phyloP scores from a whole-genome alignment of 2,113 vertebrate species.

The Hymenochirus boettgeri region DNA sequence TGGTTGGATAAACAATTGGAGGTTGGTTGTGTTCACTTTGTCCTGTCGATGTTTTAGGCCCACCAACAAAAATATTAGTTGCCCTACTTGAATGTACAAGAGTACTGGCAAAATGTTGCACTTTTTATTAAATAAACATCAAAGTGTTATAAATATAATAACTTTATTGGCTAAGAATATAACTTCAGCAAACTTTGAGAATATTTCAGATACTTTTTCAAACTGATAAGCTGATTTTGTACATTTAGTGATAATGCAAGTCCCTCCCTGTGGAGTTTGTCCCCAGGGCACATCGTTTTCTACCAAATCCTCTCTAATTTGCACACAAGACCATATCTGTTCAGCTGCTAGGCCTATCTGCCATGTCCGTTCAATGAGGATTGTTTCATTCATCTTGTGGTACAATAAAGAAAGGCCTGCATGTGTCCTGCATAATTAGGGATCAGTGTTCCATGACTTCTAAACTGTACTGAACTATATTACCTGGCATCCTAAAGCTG shows the following conservation, averaged over 20 bases:
- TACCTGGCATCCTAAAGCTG: background rate
- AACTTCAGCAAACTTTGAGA: too few relatives aligned
- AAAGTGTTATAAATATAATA: too few relatives aligned
- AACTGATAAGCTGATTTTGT: background rate
- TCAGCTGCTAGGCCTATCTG: background rate
- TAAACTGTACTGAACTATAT: background rate
- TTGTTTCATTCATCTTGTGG: slow-evolving; percentile 10
- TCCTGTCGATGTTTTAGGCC: too few relatives aligned
- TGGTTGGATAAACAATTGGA: too few relatives aligned
- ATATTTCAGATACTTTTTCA: too few relatives aligned
- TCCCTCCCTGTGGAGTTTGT: background rate
- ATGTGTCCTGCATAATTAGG: slow-evolving; percentile 1
- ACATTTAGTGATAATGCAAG: background rate
- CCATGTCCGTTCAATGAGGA: slow-evolving; percentile 26
- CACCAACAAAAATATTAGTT: too few relatives aligned
- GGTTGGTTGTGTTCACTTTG: too few relatives aligned
- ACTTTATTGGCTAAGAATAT: too few relatives aligned
- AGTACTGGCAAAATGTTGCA: too few relatives aligned
- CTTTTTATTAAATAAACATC: too few relatives aligned
- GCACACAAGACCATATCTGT: slow-evolving; percentile 12
- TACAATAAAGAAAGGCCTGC: background rate
- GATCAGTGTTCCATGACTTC: background rate
- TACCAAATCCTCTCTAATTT: slow-evolving; percentile 18
- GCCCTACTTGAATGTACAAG: too few relatives aligned
- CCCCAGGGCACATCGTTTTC: slow-evolving; percentile 26